Percentiles rank a stretch among this genome's conserved stretches.
phyloP scores from a whole-genome alignment of 2,888 invertebrate genomes.

The Diaprepes abbreviatus region DNA sequence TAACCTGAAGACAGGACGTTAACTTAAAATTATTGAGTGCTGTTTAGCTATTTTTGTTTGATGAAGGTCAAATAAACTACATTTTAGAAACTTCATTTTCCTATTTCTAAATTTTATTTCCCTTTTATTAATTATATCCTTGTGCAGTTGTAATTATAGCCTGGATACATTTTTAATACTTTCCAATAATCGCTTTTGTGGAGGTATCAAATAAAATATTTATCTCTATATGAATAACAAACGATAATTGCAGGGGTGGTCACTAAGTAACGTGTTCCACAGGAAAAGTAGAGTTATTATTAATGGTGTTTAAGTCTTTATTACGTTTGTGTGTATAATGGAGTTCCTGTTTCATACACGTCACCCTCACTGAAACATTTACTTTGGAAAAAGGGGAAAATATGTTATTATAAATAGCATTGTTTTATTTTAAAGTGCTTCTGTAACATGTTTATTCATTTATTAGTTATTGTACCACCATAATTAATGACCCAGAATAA shows the following conservation, averaged over 20 bases:
- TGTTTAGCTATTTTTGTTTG: no score
- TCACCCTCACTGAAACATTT: slow-evolving; percentile 5
- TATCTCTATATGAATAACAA: slow-evolving; percentile 5
- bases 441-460: slow-evolving; percentile 17
- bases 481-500: slow-evolving; percentile 30
- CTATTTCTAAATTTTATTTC: no score
- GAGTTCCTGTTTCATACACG: background rate
- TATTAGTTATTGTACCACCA: slow-evolving; percentile 25
- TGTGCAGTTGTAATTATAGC: background rate
- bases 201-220: slow-evolving; percentile 4
- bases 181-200: background rate
- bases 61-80: no score
- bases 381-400: background rate
- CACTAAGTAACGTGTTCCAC: background rate
- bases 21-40: no score
- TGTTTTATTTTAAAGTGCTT: slow-evolving; percentile 5
- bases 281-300: background rate
- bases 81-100: no score
- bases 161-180: background rate
- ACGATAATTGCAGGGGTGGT: slow-evolving; percentile 6
- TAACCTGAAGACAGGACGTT: no score
- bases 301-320: background rate
- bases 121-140: no score
- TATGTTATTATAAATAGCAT: background rate
- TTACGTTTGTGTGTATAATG: background rate